phyloP scores from a whole-genome alignment of 2,888 invertebrate species.

The Lepidocyrtoides sp. region DNA sequence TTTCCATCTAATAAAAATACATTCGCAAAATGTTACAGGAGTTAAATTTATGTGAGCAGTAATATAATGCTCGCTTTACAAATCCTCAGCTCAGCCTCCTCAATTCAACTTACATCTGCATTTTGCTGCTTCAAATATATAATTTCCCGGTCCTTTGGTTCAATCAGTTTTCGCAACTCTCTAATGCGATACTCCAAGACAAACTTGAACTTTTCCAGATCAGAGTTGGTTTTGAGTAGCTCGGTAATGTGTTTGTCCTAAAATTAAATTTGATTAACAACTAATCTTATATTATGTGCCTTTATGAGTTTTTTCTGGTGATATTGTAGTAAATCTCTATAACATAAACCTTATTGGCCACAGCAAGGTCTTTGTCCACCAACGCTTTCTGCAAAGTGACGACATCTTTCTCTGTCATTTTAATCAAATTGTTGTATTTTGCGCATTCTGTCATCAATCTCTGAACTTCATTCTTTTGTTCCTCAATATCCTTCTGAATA shows the following conservation, averaged over 20 bases:
- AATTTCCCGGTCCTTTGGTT: constrained; percentile 95
- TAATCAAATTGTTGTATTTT: constrained; percentile 83
- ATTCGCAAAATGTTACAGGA: too few relatives aligned
- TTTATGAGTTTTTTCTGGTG: too few relatives aligned
- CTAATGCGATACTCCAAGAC: constrained; percentile 96
- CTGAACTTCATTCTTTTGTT: constrained; percentile 93
- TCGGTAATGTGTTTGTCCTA: constrained; percentile 94
- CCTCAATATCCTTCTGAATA: constrained; percentile 92
- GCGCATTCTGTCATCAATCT: constrained; percentile 81
- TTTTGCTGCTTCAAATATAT: constrained; percentile 94
- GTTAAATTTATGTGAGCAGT: neutral
- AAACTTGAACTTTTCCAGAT: constrained; percentile 96
- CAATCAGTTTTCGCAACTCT: constrained; percentile 94
- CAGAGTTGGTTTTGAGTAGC: constrained; percentile 94
- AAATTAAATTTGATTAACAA: constrained; percentile 54
- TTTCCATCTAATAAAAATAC: constrained; percentile 90
- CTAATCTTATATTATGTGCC: too few relatives aligned
- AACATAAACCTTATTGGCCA: constrained; percentile 93
- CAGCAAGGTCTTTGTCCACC: constrained; percentile 93
- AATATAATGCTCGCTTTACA: too few relatives aligned
- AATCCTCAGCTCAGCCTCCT: too few relatives aligned
- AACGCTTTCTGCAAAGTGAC: constrained; percentile 83
- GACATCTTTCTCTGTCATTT: constrained; percentile 84
- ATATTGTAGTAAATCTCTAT: too few relatives aligned
- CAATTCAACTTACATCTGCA: constrained; percentile 88